Conservation (phyloP, 2,797 vertebrate genomes). For the Spinus pinus region DNA sequence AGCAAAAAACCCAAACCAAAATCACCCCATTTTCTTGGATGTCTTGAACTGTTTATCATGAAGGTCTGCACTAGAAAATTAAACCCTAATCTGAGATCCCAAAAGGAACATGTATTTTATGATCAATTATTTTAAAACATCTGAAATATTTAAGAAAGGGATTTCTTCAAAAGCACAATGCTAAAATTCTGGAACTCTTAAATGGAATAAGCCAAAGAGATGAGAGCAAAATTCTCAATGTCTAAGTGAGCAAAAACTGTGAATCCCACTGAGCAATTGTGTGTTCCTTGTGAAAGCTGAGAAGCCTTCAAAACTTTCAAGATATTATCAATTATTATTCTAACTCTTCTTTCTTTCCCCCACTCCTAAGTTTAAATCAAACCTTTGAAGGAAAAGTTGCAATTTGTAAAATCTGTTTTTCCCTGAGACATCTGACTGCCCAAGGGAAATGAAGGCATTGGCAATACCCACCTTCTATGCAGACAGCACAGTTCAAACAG, state of each 20-base stretch:
- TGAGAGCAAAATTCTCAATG: not conserved
- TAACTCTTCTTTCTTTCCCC: not conserved
- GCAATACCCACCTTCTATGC: not conserved
- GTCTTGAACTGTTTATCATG: not conserved
- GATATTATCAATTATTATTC: not conserved
- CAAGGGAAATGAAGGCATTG: not conserved
- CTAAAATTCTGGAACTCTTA: not conserved
- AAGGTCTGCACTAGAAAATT: not conserved
- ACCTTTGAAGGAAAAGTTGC: not conserved
- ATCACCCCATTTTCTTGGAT: not conserved
- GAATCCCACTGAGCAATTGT: not conserved
- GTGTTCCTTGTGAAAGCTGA: not conserved
- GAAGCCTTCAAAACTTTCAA: not conserved
- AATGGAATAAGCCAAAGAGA: not conserved
- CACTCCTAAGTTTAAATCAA: not conserved
- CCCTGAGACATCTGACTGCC: not conserved
- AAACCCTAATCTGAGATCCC: not conserved
- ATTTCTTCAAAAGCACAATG: not conserved
- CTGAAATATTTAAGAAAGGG: not conserved
- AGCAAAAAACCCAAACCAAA: not conserved
- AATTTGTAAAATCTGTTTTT: not conserved
- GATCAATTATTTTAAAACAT: not conserved
- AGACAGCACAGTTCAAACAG: not conserved
- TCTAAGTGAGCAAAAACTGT: not conserved
- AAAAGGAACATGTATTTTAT: not conserved